Percentiles rank a stretch among this genome's conserved stretches.
phyloP scores from a whole-genome alignment of 2,113 vertebrate genomes.

The Odocoileus hemionus region DNA sequence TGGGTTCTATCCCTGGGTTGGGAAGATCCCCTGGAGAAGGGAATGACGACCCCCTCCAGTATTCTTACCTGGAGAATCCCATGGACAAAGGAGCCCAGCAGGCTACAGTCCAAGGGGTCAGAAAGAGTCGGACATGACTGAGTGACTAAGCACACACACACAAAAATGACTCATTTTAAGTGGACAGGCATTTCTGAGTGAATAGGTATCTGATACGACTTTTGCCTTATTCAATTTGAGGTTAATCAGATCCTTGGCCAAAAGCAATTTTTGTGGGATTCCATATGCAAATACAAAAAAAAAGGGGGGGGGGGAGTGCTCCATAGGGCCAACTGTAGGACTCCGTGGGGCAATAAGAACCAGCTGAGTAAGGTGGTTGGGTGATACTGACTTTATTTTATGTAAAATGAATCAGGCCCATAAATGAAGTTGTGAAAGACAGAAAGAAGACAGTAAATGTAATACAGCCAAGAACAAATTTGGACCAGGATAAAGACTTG shows the following conservation, averaged over 20 bases:
- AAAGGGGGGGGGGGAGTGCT: accelerated
- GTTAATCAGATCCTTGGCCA: neutral
- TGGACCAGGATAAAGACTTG: neutral
- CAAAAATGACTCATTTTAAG: neutral
- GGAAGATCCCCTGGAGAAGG: neutral
- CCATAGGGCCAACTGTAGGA: neutral
- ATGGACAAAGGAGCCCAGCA: neutral
- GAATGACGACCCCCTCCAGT: accelerated
- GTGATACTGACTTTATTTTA: neutral
- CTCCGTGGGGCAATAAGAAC: neutral
- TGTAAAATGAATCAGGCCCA: neutral
- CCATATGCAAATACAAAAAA: neutral
- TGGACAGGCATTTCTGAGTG: neutral
- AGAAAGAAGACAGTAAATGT: neutral
- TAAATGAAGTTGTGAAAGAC: neutral
- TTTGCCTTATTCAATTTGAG: neutral
- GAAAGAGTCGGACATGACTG: neutral
- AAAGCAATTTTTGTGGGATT: neutral
- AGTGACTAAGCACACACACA: neutral
- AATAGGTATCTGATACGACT: accelerated
- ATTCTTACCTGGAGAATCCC: neutral
- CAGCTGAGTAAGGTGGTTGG: neutral
- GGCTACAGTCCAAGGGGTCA: neutral
- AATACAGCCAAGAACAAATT: neutral
- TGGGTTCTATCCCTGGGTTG: neutral